Evolutionary conservation across 1,140 invertebrate genomes (phyloP).

Genomic region (Drosophila kikkawai): DNA sequence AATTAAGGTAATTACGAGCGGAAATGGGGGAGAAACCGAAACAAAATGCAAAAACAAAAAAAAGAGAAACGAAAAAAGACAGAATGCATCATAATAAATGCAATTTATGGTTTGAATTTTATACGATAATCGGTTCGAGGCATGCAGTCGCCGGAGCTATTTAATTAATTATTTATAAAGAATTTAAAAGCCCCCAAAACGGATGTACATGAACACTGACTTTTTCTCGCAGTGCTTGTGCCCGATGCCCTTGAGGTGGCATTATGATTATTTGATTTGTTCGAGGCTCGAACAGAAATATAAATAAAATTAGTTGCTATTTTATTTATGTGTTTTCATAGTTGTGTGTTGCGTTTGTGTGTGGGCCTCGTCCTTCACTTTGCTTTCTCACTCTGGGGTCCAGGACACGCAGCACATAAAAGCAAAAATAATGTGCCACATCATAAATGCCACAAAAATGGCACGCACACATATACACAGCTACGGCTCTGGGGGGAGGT

Average conservation of each 20-base stretch:
- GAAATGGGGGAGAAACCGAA: slow-evolving; percentile 15
- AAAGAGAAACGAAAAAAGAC: background rate
- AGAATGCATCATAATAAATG: slow-evolving; percentile 57
- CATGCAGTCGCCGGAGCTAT: slow-evolving; percentile 3
- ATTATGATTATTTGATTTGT: slow-evolving; percentile 72
- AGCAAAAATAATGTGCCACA: slow-evolving; percentile 78
- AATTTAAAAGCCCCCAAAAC: slow-evolving; percentile 25
- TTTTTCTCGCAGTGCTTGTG: slow-evolving; percentile 15
- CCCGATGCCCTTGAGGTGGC: slow-evolving; percentile 40
- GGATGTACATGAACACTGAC: background rate
- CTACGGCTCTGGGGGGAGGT: slow-evolving; percentile 6
- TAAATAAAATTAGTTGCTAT: slow-evolving; percentile 82
- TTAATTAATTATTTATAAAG: slow-evolving; percentile 45
- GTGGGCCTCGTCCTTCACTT: background rate
- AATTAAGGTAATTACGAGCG: slow-evolving; percentile 80
- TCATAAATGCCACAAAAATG: slow-evolving; percentile 83
- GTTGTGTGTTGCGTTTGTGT: slow-evolving; percentile 19
- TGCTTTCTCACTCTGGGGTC: slow-evolving; percentile 7
- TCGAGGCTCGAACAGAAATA: slow-evolving; percentile 44
- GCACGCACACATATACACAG: slow-evolving; percentile 44
- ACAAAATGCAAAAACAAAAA: background rate
- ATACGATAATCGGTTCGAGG: slow-evolving; percentile 43
- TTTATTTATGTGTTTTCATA: slow-evolving; percentile 69
- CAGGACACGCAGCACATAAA: slow-evolving; percentile 69
- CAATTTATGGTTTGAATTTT: slow-evolving; percentile 65